Base-by-base conservation (phyloP, 2,888 invertebrate species). In the Amphipyra berbera region DNA sequence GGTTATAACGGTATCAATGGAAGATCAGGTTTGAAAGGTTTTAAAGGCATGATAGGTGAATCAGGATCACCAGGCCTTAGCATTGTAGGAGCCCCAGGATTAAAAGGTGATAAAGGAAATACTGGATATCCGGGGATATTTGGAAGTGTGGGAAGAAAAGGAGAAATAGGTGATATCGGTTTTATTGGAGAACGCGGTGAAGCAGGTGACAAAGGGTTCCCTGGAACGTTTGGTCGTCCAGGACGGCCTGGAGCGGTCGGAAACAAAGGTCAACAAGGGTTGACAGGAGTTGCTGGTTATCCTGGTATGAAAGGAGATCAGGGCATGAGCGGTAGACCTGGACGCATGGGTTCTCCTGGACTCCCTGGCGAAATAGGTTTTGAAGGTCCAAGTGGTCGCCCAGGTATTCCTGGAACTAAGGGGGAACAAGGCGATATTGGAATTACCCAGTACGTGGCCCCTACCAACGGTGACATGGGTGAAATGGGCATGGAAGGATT, bases 21-120 rank as follows among this genome's bases (percentile, higher is more conserved):
- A 14, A 79, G 73, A 2, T 77, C 82, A 2, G 95, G 95, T 30
- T 67, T 66, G 4, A 65, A 55, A 58, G 79, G 79, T 0, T 45
- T 45, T n/a, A 65, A 70, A 66, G 79, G 79, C 37, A 7, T 14
- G 2, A 52, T 42, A 46, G 87, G 89, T 55, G 81, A 82, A 47
- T 87, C 88, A 47, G 96, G 96, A 12, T 68, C 86, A 14, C 77
- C 91, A 44, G 97, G 97, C 35, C 64, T 76, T 13, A 88, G 88
- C 66, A 37, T 60, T 49, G 27, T 58, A 38, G 97, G 95, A 44
- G 68, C 68, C 78, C 70, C 84, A 12, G 97, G 97, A 60, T 90
- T 93, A 55, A 93, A 94, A 54, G 97, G 97, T 61, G 94, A 95
- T 46, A 90, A 90, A 48, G 97, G 97, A 73, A 91, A 95, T 13